Percentiles rank a stretch among this genome's conserved stretches.
Evolutionary conservation across 2,113 vertebrate species (phyloP).

Genomic region (Dicentrarchus labrax): DNA sequence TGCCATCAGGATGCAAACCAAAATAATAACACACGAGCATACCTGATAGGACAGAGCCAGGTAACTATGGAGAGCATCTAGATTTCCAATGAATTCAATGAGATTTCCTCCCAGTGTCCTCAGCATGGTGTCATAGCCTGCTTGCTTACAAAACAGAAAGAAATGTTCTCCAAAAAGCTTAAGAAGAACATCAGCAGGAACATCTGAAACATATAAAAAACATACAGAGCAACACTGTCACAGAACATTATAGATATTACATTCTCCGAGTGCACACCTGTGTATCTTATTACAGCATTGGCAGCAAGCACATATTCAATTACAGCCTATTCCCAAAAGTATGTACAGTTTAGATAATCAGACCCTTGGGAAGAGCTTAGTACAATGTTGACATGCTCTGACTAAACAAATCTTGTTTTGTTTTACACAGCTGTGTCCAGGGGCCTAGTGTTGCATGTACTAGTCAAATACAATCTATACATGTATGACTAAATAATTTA

Average conservation of each 20-base stretch:
- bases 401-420: conserved; percentile 28
- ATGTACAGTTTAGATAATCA: conserved; percentile 11
- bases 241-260: background rate
- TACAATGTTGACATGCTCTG: background rate
- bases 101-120: conserved; percentile 87
- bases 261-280: background rate
- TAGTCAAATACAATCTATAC: background rate
- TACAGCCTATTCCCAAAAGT: conserved; percentile 22
- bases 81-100: conserved; percentile 87
- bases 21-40: background rate
- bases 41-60: conserved; percentile 88
- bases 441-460: background rate
- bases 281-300: background rate
- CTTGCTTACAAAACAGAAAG: conserved; percentile 89
- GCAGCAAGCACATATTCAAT: conserved; percentile 36
- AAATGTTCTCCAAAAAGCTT: conserved; percentile 89
- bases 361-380: background rate
- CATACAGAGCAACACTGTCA: background rate
- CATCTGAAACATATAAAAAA: conserved; percentile 67
- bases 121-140: conserved; percentile 89
- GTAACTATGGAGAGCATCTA: conserved; percentile 89
- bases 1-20: background rate
- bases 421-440: conserved; percentile 3
- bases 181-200: conserved; percentile 83
- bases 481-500: background rate